phyloP scores from a whole-genome alignment of 1,140 invertebrate genomes.

The Pogonomyrmex barbatus region DNA sequence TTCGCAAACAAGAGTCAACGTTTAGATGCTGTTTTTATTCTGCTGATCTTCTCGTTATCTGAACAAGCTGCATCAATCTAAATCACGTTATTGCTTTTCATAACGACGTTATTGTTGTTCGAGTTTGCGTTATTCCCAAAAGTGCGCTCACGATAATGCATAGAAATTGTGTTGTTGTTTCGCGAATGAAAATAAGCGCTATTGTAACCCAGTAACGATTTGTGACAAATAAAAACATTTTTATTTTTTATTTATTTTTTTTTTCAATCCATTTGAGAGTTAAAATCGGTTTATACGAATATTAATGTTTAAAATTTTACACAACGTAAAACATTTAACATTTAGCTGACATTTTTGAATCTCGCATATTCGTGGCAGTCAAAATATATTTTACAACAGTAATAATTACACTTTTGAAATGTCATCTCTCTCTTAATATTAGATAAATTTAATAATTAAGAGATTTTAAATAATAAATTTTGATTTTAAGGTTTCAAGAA shows the following conservation, averaged over 20 bases:
- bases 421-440: neutral
- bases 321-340: constrained; percentile 1
- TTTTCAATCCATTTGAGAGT: neutral
- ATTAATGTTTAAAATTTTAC: constrained; percentile 17
- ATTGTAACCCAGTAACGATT: neutral
- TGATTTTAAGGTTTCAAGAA: neutral
- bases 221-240: neutral
- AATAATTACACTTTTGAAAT: neutral
- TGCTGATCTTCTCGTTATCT: neutral
- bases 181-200: constrained; percentile 7
- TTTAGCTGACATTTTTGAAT: neutral
- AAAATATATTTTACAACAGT: neutral
- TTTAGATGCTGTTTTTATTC: constrained; percentile 22
- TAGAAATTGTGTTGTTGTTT: neutral
- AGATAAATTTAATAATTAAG: constrained; percentile 18
- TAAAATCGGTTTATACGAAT: constrained; percentile 1
- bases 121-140: constrained; percentile 18
- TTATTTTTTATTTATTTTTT: neutral
- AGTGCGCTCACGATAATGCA: constrained; percentile 13
- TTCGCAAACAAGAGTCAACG: constrained; percentile 31
- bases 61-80: constrained; percentile 26
- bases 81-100: constrained; percentile 1
- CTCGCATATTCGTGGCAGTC: neutral
- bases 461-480: neutral
- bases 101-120: neutral